A percentile compares a stretch with the other conserved stretches of the same genome.
phyloP scores from a whole-genome alignment of 64 coral and sea anemone species.

The Pachyseris speciosa region DNA sequence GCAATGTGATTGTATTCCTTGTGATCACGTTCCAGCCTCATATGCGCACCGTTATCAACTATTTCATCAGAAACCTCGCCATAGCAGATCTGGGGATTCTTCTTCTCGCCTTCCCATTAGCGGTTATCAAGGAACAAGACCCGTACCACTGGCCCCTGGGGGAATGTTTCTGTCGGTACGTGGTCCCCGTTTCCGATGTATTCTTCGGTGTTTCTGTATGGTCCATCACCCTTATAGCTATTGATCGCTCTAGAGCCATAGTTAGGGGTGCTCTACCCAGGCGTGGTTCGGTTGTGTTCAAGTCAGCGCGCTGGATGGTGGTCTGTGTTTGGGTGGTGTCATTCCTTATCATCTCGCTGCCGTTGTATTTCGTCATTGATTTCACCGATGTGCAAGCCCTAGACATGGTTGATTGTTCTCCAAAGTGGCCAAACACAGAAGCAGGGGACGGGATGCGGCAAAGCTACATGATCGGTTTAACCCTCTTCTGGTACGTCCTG shows the following conservation, averaged over 20 bases:
- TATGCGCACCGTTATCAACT: slow-evolving; percentile 58
- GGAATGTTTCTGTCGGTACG: slow-evolving; percentile 58
- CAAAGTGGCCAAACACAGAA: slow-evolving; percentile 1
- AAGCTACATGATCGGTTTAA: slow-evolving; percentile 45
- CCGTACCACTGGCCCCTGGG: slow-evolving; percentile 72
- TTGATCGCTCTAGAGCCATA: slow-evolving; percentile 78
- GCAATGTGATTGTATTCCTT: slow-evolving; percentile 70
- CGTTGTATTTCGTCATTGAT: slow-evolving; percentile 64
- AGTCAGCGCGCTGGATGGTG: slow-evolving; percentile 19
- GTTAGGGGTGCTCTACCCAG: slow-evolving; percentile 20
- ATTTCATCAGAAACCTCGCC: slow-evolving; percentile 71
- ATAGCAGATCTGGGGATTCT: slow-evolving; percentile 82
- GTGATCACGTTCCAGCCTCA: slow-evolving; percentile 52
- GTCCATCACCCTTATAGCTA: slow-evolving; percentile 78
- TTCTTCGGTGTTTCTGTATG: slow-evolving; percentile 82
- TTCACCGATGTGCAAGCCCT: slow-evolving; percentile 11
- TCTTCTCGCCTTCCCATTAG: slow-evolving; percentile 68
- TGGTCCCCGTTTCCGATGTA: slow-evolving; percentile 68
- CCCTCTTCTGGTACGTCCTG: slow-evolving; percentile 71
- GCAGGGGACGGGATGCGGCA: slow-evolving; percentile 17
- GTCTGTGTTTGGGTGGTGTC: slow-evolving; percentile 38
- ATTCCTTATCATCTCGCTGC: slow-evolving; percentile 58
- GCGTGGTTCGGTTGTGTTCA: neutral
- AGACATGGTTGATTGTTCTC: slow-evolving; percentile 16
- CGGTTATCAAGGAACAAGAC: slow-evolving; percentile 61